Base-by-base conservation (phyloP, 2,797 vertebrate species). In the Alfaro cultratus region DNA sequence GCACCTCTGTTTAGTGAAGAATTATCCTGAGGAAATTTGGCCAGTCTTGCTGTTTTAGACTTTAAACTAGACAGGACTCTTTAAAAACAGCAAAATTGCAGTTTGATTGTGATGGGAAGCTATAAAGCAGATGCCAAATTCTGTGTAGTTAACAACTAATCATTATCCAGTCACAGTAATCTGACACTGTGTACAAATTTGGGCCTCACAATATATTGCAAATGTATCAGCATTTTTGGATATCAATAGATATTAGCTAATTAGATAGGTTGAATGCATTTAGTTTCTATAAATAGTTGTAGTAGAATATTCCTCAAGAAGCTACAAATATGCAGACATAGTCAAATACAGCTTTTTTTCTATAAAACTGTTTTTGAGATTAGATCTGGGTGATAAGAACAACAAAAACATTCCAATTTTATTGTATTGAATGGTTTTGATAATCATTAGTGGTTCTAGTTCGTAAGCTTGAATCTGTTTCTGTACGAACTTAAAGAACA, bases 61-160 rank as follows among this genome's bases (percentile, higher is more conserved):
- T 39, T 64, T 39, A 67, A 70, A 70, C 23, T 26, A 43, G 4
- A 43, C 21, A 43, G 43, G 41, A 46, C 29, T 72, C n/a, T 46
- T 72, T 72, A 16, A 3, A 71, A 71, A 45, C 26, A n/a, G 7
- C 43, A 45, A 29, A 46, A 16, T 7, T n/a, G 41, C 36, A 26
- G 64, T 26, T 41, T 68, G 64, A 67, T 67, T 67, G 34, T 62
- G 29, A 31, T 23, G 18, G 34, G 62, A 43, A 70, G 4, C 23
- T 45, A 70, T 43, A 70, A 70, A 43, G 41, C 41, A 70, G 41
- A 72, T 72, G 43, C 26, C 4, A 72, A 72, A 26, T 72, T 46
- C 43, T 16, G 68, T 29, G 13, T 29, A 1, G 41, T 70, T 45
- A 68, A 10, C 67, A 68, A 36, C 34, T 23, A 23, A 41, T 36